Evolutionary conservation across 2,797 vertebrate genomes (phyloP).

Genomic region (Smutsia temminckii): DNA sequence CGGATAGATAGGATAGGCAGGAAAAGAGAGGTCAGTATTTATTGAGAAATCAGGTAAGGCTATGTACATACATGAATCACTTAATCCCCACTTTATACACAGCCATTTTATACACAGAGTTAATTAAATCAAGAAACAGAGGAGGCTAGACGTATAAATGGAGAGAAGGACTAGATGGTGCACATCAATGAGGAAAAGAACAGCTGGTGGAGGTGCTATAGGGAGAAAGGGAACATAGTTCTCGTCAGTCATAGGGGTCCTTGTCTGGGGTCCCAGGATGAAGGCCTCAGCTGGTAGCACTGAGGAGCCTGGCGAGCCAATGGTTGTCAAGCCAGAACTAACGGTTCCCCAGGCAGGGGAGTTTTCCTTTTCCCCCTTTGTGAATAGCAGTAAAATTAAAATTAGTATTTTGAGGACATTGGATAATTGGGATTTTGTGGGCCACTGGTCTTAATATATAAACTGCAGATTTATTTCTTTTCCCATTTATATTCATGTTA

Average conservation of each 20-base stretch:
- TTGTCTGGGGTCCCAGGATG: background rate
- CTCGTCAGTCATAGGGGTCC: background rate
- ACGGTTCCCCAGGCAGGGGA: background rate
- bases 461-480: background rate
- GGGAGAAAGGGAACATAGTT: background rate
- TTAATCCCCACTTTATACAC: background rate
- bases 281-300: background rate
- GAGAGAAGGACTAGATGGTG: background rate
- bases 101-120: background rate
- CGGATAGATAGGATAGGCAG: background rate
- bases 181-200: background rate
- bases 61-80: background rate
- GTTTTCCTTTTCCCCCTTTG: background rate
- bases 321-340: background rate
- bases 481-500: background rate
- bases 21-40: background rate
- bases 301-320: background rate
- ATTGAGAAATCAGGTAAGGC: background rate
- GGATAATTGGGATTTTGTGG: constrained; percentile 4
- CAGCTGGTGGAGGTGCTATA: background rate
- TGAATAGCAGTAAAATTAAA: background rate
- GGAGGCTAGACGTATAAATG: background rate
- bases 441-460: background rate
- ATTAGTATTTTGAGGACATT: background rate
- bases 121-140: background rate